Conservation (phyloP, 2,797 vertebrate genomes). For the Nannoperca obscura region DNA sequence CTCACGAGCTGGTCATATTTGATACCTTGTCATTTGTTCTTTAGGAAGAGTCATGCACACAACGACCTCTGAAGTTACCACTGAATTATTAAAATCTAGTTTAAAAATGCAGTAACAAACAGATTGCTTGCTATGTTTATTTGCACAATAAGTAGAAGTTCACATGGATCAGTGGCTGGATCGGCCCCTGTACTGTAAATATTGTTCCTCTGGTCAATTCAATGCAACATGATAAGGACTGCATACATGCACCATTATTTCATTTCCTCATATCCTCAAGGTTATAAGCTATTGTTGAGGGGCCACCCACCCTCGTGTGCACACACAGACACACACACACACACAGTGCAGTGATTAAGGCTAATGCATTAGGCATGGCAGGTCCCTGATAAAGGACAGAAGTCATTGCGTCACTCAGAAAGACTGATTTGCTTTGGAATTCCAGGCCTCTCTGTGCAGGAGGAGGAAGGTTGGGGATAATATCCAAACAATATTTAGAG, state of each 20-base stretch:
- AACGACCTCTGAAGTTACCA: background rate
- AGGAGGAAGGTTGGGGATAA: conserved; percentile 61
- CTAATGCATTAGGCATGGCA: conserved; percentile 64
- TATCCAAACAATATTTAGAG: conserved; percentile 53
- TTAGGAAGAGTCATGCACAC: background rate
- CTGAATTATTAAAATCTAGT: background rate
- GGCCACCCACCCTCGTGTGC: conserved; percentile 31
- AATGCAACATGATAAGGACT: conserved; percentile 45
- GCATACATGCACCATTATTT: conserved; percentile 68
- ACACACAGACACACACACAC: conserved; percentile 26
- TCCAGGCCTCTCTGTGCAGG: conserved; percentile 57
- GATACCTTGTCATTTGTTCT: background rate
- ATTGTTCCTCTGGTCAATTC: conserved; percentile 59
- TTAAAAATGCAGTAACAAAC: background rate
- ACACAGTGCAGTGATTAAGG: conserved; percentile 48
- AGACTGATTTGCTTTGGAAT: conserved; percentile 71
- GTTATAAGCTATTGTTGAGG: conserved; percentile 50
- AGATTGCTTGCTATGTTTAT: conserved; percentile 3
- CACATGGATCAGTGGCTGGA: background rate
- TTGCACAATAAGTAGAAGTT: conserved; percentile 57
- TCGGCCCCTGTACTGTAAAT: conserved; percentile 49
- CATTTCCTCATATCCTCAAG: conserved; percentile 67
- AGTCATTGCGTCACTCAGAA: conserved; percentile 64
- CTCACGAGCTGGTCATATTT: too few relatives aligned
- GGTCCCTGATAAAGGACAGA: conserved; percentile 66